Evolutionary conservation across 2,113 vertebrate species (phyloP), one percentile per base, ranked within the genome.

Genomic region (Pelecanus crispus): DNA sequence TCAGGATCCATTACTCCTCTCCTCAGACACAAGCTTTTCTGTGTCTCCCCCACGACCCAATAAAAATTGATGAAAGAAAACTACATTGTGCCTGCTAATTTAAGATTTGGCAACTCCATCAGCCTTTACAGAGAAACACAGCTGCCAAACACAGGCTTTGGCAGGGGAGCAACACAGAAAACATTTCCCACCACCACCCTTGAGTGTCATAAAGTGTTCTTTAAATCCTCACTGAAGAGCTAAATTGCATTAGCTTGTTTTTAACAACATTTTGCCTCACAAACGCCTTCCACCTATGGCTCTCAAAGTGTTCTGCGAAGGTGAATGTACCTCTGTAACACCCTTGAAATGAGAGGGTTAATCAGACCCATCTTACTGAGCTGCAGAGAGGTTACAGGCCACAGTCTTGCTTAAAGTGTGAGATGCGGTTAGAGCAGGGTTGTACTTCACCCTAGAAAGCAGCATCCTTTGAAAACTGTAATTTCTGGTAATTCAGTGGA

Each of bases 401-500:
- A 0, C 32, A 68, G 73, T 31, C 66, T 31, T 42, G 28, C 83
- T 82, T 56, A 1, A 82, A 70, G 85, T 50, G 91, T 13, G 81
- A 92, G 81, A 52, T 42, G 67, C 81, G 78, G 52, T 31, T 6
- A 34, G 85, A 92, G 67, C 59, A 90, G 81, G 81, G 81, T 17
- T 94, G 55, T n/a, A 44, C 74, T 73, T 94, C 95, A 91, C 94
- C 91, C 70, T 34, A 55, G 87, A 91, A 94, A 88, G 83, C 89
- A 86, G 87, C 68, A 90, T 77, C 84, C 95, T 89, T 86, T 92
- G 84, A 92, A 72, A 95, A 95, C 89, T 86, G 84, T 85, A 92
- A 97, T 97, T 97, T 97, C 92, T 91, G 94, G 96, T 82, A 97
- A 95, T 95, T 97, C 92, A 94, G 53, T 55, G 89, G 92, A 92